Evolutionary conservation across 2,888 invertebrate genomes (phyloP).

Genomic region (Muscina levida): DNA sequence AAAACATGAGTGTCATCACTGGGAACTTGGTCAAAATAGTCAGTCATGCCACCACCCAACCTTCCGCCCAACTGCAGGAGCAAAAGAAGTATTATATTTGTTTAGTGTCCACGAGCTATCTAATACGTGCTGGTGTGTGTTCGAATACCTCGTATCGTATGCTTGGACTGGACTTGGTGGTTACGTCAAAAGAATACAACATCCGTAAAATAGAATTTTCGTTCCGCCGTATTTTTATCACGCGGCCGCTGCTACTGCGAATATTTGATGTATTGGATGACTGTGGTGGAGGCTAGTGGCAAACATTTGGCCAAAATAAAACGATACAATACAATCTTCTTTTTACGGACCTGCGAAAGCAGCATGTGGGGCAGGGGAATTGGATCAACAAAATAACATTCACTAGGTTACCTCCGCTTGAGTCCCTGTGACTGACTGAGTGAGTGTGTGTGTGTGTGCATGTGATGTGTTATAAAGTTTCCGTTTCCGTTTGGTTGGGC

Average conservation of each 20-base stretch:
- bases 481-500: conserved; percentile 11
- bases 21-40: neutral
- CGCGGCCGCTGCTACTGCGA: conserved; percentile 6
- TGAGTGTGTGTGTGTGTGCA: neutral
- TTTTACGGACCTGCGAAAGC: too few species aligned
- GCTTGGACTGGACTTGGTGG: neutral
- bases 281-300: neutral
- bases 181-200: conserved; percentile 20
- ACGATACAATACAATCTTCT: conserved; percentile 26
- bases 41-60: too few species aligned
- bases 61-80: neutral
- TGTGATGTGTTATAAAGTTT: conserved; percentile 5
- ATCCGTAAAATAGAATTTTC: conserved; percentile 25
- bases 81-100: neutral
- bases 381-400: conserved; percentile 2
- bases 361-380: too few species aligned
- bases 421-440: neutral
- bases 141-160: too few species aligned
- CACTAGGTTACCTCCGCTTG: neutral
- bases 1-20: conserved; percentile 20
- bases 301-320: conserved; percentile 3
- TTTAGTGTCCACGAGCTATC: too few species aligned
- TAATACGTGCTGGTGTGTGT: too few species aligned
- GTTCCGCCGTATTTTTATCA: neutral
- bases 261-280: too few species aligned